A percentile compares a stretch with the other conserved stretches of the same genome.
Evolutionary conservation across 2,113 vertebrate genomes (phyloP).

Genomic region (Chitala chitala): DNA sequence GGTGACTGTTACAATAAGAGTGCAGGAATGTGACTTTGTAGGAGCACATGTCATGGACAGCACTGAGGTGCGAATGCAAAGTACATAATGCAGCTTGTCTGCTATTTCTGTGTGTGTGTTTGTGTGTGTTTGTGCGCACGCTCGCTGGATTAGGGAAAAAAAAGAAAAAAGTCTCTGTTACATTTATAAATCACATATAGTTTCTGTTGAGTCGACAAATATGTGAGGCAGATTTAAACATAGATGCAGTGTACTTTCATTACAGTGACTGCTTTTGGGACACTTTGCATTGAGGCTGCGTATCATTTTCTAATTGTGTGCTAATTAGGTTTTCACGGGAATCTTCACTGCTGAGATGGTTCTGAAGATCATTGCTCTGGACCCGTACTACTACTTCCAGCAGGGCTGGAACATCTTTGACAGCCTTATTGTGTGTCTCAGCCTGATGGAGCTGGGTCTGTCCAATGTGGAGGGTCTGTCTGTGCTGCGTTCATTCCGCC

Average conservation of each 20-base stretch:
- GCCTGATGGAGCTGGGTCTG: conserved; percentile 92
- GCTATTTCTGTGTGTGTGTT: too few relatives aligned
- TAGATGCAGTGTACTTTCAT: neutral
- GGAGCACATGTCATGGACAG: too few relatives aligned
- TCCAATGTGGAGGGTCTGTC: conserved; percentile 90
- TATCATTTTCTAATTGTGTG: neutral
- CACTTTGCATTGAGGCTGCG: neutral
- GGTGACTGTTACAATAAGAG: neutral
- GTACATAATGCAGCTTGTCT: too few relatives aligned
- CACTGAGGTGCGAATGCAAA: too few relatives aligned
- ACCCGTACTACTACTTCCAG: conserved; percentile 96
- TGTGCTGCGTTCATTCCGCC: conserved; percentile 90
- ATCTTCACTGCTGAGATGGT: conserved; percentile 98
- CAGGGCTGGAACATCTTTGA: conserved; percentile 99
- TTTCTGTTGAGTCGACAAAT: neutral
- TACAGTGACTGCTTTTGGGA: neutral
- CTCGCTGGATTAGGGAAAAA: neutral
- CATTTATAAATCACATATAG: neutral
- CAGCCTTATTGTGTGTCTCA: conserved; percentile 93
- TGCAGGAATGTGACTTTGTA: too few relatives aligned
- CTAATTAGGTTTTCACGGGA: conserved; percentile 84
- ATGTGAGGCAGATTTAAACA: too few relatives aligned
- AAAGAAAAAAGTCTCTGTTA: neutral
- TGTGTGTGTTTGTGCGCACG: neutral
- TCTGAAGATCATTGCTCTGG: conserved; percentile 92